Base-by-base conservation (phyloP, 1,140 invertebrate genomes). In the Papilio polytes region DNA sequence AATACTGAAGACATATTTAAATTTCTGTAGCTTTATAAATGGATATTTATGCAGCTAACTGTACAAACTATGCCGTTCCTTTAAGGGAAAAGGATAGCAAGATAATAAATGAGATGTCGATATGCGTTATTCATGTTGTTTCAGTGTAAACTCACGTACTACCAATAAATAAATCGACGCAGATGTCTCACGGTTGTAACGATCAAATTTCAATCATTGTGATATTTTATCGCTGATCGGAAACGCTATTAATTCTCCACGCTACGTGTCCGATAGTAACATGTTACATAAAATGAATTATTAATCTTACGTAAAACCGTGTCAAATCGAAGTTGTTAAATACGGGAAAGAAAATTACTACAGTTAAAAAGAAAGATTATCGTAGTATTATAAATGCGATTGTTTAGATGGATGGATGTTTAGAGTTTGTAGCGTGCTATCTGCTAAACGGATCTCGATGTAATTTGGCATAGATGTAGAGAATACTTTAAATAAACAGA, bases 201-300 rank as follows among this genome's bases (percentile, higher is more conserved):
- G 3, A 70, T 70, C 63, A 31, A 70, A 70, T 70, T 22, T 12
- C 10, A 66, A 66, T 26, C 12, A 66, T 66, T 13, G 22, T 66
- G 9, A 13, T 31, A 70, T 70, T 70, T 70, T 70, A 70, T 36
- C 26, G 63, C 1, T 26, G 26, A 41, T 70, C 22, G 26, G 63
- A 70, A 70, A 70, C 26, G 26, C 63, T 70, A 70, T 70, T 70
- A 70, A 70, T 70, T 70, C 15, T 31, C 63, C 26, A 31, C 63
- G 26, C 12, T 70, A 70, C 63, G 26, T 70, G 26, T 31, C 31
- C 63, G 26, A 70, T 31, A 70, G 63, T 31, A 70, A 70, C 63
- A 31, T 70, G 63, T 70, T 36, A 31, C 63, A 36, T 31, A 36
- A 36, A 36, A 6, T 36, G 63, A 66, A 31, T 66, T 66, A 66